phyloP scores from a whole-genome alignment of 2,888 invertebrate species.

The Branchipolynoe longqiensis region DNA sequence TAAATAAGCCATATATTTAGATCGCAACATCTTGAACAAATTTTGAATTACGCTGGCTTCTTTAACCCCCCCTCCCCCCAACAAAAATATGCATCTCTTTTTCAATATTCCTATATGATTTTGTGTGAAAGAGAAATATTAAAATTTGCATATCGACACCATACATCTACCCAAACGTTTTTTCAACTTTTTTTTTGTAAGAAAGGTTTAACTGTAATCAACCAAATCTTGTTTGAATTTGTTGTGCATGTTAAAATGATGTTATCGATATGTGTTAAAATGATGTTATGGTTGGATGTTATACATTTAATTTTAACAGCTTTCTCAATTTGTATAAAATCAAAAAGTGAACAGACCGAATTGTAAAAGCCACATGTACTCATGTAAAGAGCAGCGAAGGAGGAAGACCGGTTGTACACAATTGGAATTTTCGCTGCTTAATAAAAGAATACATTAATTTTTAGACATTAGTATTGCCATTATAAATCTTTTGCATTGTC shows the following conservation, averaged over 20 bases:
- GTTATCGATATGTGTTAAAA: too few species aligned
- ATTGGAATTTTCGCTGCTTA: too few species aligned
- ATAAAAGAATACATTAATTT: too few species aligned
- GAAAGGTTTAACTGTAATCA: too few species aligned
- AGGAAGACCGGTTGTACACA: neutral
- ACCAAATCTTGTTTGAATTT: too few species aligned
- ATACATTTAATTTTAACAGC: too few species aligned
- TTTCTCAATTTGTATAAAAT: too few species aligned
- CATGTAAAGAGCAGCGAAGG: too few species aligned
- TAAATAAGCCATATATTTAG: neutral
- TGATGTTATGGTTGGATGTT: too few species aligned
- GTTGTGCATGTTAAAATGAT: too few species aligned
- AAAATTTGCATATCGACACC: neutral
- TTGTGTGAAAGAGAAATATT: neutral
- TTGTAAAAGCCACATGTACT: neutral
- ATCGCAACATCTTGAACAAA: neutral
- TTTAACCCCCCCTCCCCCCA: neutral
- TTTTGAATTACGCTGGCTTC: too few species aligned
- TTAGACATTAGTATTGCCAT: neutral
- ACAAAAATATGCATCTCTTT: neutral
- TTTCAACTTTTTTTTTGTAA: neutral
- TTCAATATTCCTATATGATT: conserved; percentile 14
- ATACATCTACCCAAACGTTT: neutral
- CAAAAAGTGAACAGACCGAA: too few species aligned
- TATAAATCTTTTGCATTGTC: neutral